Base-by-base conservation (phyloP, 1,140 invertebrate genomes). In the Atta cephalotes region DNA sequence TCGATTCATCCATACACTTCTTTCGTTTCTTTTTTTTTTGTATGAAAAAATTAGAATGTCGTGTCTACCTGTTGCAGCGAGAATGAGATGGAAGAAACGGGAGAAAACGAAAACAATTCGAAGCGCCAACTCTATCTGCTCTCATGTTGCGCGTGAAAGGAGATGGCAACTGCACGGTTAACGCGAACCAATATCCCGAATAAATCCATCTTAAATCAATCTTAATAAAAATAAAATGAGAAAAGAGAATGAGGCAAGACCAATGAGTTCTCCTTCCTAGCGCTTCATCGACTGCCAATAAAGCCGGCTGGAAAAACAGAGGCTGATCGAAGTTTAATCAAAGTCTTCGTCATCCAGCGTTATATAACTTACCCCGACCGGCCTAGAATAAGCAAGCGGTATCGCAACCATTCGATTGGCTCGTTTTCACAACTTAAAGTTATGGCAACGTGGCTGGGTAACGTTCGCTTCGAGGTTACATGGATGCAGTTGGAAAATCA, bases 321-420 rank as follows among this genome's bases (percentile, higher is more conserved):
- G 80, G 56, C 80, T 84, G 80, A 85, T 85, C 62, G 82, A 85
- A 85, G 60, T 77, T 85, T 85, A 85, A 85, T 85, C 82, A 85
- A 79, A 66, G 70, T 84, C 80, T 76, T 66, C 82, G 82, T 79
- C 76, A 77, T 87, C 18, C 62, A 62, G 18, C 63, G 53, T 77
- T 77, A 77, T 87, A 76, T 68, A 60, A 45, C 77, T 14, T 28
- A 35, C 7, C 80, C 56, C 39, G 45, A 45, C 10, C 80, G 16
- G 49, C 10, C 45, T 31, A 76, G 82, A 77, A 85, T 86, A 86
- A 76, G 79, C 74, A 81, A 84, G 45, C 77, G 78, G 68, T 74
- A 76, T 60, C 70, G 62, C 39, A 53, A 14, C 51, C 51, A 28
- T 77, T 62, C 58, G 63, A 80, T 87, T 53, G 51, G 85, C 78